Evolutionary conservation across 2,797 vertebrate species (phyloP).

Genomic region (Fringilla coelebs): DNA sequence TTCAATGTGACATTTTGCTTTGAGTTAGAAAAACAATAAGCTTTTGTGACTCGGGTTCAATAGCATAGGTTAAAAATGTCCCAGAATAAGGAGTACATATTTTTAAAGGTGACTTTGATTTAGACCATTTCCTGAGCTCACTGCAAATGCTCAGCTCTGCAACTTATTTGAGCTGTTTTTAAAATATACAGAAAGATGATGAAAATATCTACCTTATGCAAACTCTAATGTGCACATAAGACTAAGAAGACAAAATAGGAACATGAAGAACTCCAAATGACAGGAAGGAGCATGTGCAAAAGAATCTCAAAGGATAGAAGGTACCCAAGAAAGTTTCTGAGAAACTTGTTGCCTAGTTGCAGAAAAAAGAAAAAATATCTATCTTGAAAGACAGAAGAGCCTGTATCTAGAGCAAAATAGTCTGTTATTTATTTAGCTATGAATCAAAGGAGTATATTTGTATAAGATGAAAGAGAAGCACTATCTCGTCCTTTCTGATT

Average conservation of each 20-base stretch:
- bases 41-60: background rate
- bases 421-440: background rate
- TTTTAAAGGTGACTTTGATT: background rate
- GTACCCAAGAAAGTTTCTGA: background rate
- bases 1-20: background rate
- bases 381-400: background rate
- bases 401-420: background rate
- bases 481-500: background rate
- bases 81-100: background rate
- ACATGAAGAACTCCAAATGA: background rate
- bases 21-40: background rate
- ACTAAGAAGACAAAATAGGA: background rate
- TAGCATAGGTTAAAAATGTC: background rate
- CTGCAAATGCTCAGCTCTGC: background rate
- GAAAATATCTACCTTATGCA: background rate
- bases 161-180: background rate
- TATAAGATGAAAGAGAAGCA: background rate
- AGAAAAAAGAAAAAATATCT: background rate
- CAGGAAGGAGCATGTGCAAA: background rate
- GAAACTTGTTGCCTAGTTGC: background rate
- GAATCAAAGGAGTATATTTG: background rate
- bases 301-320: background rate
- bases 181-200: background rate
- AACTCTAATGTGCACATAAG: background rate
- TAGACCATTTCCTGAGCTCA: background rate